Evolutionary conservation across 2,113 vertebrate species (phyloP), one percentile per base, ranked within the genome.

Genomic region (Corynorhinus townsendii): DNA sequence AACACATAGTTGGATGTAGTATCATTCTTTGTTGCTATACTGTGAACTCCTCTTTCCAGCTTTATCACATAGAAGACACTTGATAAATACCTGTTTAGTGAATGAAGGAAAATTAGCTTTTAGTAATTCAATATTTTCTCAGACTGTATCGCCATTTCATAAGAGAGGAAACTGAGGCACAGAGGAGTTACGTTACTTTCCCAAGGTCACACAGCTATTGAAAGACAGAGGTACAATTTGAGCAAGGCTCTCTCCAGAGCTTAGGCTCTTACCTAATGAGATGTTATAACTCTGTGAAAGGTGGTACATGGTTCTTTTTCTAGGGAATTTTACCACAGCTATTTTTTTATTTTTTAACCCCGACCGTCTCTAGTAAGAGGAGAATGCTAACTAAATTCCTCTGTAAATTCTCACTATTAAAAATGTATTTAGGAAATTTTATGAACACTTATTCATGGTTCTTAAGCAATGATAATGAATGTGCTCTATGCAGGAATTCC

Each of bases 371-470:
- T 87, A 11, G 35, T 90, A 90, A 92, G 24, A 87, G 38, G 38
- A 86, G 7, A 95, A 92, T 86, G 12, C 64, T 86, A 94, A 91
- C 82, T 84, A 90, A 79, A 91, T 59, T 30, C 69, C 80, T 91
- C 64, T 89, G 49, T 52, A 89, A 33, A 47, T 47, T 90, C 92
- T 97, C 30, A 69, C 40, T 47, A 66, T 54, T 92, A 38, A 77
- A 91, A 93, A 88, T 73, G 86, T 38, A 86, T 62, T 89, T 49
- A 77, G 83, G 59, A 72, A 43, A 88, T 82, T 93, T 91, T 75
- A 89, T 80, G 68, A 95, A 80, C 40, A 66, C 3, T 81, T 85
- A 87, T 35, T 43, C 7, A 6, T 30, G 45, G 17, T 77, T 95
- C 72, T 45, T 88, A 24, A 83, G 89, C 35, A 86, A 84, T 86